Percentiles rank a stretch among this genome's conserved stretches.
Conservation (phyloP, 2,888 invertebrate genomes). For the Nomada fucata region DNA sequence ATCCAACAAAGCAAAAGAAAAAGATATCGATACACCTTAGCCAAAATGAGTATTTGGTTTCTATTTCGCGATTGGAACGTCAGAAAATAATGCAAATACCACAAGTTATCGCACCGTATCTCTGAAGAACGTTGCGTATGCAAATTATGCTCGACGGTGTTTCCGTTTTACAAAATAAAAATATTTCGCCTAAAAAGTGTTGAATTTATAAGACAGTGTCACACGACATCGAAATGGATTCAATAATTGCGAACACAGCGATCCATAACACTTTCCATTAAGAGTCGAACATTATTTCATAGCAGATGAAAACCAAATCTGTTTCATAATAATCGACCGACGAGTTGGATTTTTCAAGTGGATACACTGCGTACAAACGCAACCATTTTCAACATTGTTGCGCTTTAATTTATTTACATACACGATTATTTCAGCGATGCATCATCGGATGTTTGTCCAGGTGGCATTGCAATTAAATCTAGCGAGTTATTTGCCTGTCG, state of each 20-base stretch:
- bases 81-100: slow-evolving; percentile 4
- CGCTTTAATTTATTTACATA: background rate
- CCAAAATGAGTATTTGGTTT: background rate
- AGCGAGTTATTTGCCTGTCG: too few species aligned
- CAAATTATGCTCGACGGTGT: background rate
- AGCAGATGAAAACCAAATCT: background rate
- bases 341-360: background rate
- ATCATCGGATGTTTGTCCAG: background rate
- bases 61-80: background rate
- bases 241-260: background rate
- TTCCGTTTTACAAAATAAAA: slow-evolving; percentile 27
- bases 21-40: background rate
- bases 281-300: slow-evolving; percentile 5
- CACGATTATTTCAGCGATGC: background rate
- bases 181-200: background rate
- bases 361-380: background rate
- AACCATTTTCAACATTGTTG: background rate
- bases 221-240: slow-evolving; percentile 29
- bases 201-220: background rate
- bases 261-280: background rate
- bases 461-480: too few species aligned
- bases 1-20: background rate
- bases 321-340: background rate
- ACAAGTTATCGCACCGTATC: background rate
- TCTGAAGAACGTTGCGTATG: background rate